Evolutionary conservation across 2,888 invertebrate genomes (phyloP).

Genomic region (Tetrapedia diversipes): DNA sequence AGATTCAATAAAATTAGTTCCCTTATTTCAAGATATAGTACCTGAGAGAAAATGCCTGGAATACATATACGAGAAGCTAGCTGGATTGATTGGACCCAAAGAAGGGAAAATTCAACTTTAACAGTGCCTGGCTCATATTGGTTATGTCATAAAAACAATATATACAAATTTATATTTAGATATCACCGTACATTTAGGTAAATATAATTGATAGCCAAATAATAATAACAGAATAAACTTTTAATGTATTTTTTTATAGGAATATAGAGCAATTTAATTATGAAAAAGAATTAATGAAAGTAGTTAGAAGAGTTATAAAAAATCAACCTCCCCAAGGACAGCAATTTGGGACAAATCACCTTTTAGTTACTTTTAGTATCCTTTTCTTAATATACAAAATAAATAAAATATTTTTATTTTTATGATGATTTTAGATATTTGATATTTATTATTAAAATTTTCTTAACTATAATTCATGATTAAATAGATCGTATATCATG

Average conservation of each 20-base stretch:
- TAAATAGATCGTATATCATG: constrained; percentile 76
- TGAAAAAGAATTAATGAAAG: constrained; percentile 79
- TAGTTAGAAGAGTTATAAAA: constrained; percentile 79
- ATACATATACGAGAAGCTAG: constrained; percentile 80
- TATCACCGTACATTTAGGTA: constrained; percentile 76
- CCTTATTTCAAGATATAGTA: constrained; percentile 78
- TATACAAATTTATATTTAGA: constrained; percentile 80
- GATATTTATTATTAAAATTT: constrained; percentile 11
- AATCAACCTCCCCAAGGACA: constrained; percentile 77
- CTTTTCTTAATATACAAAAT: constrained; percentile 60
- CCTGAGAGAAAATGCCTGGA: constrained; percentile 82
- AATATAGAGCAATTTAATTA: constrained; percentile 71
- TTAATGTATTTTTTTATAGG: constrained; percentile 63
- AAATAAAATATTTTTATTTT: constrained; percentile 32
- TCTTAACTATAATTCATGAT: constrained; percentile 24
- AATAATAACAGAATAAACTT: neutral
- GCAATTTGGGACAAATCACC: constrained; percentile 78
- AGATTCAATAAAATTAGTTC: constrained; percentile 75
- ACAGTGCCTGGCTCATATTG: constrained; percentile 81
- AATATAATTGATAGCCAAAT: neutral
- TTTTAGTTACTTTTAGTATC: constrained; percentile 80
- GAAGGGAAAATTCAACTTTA: constrained; percentile 73
- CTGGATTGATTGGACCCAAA: constrained; percentile 77
- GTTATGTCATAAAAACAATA: constrained; percentile 79
- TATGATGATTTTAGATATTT: neutral